Base-by-base conservation (phyloP, 2,888 invertebrate species). In the Apodemia zela region DNA sequence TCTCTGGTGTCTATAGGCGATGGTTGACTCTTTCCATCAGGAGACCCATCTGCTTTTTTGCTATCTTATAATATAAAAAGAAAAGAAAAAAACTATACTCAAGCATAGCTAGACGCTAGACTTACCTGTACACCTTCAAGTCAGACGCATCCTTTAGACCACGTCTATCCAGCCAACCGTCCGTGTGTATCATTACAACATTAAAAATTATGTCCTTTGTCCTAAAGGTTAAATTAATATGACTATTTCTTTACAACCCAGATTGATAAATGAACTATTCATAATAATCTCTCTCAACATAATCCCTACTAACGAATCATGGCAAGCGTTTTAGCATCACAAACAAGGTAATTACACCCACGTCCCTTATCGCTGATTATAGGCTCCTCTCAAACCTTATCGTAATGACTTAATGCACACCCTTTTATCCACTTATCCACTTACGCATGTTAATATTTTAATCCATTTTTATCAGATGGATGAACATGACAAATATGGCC, bases 381-480 rank as follows among this genome's bases (percentile, higher is more conserved):
- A 21, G 51, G 21, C 51, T 21, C 13, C 51, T 21, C 21, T 51
- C 15, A 21, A 51, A 51, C 51, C 51, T 51, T 51, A 51, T 51
- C 51, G 25, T 21, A 21, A 51, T 51, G 51, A 51, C 21, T 51
- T 51, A 51, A 15, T 51, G 21, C 51, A 51, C 51, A 51, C 51
- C 21, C 51, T 51, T 51, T 51, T 51, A 51, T 21, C 51, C 47
- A 49, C 47, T 49, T 49, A 49, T 17, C 47, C 51, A 51, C 21
- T 51, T 51, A 21, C 21, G 51, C 18, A 13, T 21, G 51, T 45
- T 51, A 51, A 51, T 51, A 51, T 21, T 21, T 51, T 51, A 51
- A 51, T 51, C 51, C 21, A 51, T 18, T 21, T 51, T 51, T 51
- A 51, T 51, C 51, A 51, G 21, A 21, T 21, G 18, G 51, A 25